phyloP scores from a whole-genome alignment of 2,797 vertebrate species.

The Pseudochirops corinnae region DNA sequence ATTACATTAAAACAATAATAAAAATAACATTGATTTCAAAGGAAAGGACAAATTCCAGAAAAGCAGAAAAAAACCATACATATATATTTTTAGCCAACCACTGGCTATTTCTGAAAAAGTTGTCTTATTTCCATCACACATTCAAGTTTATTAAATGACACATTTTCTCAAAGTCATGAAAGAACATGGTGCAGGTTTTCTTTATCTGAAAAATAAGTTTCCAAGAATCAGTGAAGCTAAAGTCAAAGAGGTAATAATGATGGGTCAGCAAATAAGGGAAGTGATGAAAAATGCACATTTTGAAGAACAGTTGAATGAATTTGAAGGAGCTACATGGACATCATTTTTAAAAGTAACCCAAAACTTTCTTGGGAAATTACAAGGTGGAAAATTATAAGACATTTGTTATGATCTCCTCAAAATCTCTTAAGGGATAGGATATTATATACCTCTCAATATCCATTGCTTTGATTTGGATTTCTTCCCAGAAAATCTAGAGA shows the following conservation, averaged over 20 bases:
- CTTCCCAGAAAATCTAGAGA: neutral
- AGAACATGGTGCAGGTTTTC: neutral
- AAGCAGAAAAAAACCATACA: neutral
- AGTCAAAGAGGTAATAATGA: neutral
- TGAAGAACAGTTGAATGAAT: neutral
- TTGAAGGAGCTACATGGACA: neutral
- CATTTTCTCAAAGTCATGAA: neutral
- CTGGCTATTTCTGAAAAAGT: neutral
- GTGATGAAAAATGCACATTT: neutral
- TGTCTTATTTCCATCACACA: neutral
- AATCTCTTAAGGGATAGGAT: neutral
- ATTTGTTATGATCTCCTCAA: neutral
- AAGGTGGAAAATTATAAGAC: neutral
- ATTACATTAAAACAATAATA: neutral
- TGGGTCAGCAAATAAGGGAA: neutral
- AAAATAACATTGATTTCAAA: neutral
- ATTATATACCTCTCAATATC: neutral
- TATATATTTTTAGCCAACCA: neutral
- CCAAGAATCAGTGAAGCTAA: neutral
- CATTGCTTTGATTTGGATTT: neutral
- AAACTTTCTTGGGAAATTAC: neutral
- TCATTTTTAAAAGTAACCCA: neutral
- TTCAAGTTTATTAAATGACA: neutral
- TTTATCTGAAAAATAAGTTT: neutral
- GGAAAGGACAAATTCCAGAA: neutral